Evolutionary conservation across 2,888 invertebrate genomes (phyloP).

Genomic region (Polyommatus iphigenia): DNA sequence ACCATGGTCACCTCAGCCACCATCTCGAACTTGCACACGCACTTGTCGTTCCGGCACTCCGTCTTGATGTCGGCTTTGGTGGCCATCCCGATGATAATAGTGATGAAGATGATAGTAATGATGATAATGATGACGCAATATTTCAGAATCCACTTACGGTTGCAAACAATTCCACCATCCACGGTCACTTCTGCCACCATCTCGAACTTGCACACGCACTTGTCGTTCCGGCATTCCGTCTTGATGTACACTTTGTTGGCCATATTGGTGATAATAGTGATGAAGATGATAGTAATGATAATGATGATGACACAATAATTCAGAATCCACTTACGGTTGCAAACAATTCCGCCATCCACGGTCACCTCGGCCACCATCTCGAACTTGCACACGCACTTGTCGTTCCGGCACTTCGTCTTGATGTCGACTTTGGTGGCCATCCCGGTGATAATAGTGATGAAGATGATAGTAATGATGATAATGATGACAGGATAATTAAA

Average conservation of each 20-base stretch:
- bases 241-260: constrained; percentile 70
- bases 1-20: constrained; percentile 84
- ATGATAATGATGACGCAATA: not conserved
- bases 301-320: not conserved
- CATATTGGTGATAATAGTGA: not conserved
- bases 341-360: constrained; percentile 86
- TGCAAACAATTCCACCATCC: constrained; percentile 87
- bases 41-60: constrained; percentile 88
- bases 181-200: constrained; percentile 85
- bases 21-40: constrained; percentile 90
- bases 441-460: too few species aligned
- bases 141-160: constrained; percentile 78
- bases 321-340: constrained; percentile 82
- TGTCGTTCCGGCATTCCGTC: constrained; percentile 89
- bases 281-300: not conserved
- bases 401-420: constrained; percentile 90
- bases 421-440: too few species aligned
- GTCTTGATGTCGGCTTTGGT: constrained; percentile 72
- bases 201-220: constrained; percentile 90
- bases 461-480: too few species aligned
- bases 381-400: constrained; percentile 88
- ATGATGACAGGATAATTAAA: not conserved
- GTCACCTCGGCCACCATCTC: constrained; percentile 86
- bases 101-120: too few species aligned
- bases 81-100: too few species aligned